Conservation (phyloP, 2,113 vertebrate species). For the Rhineura floridana region DNA sequence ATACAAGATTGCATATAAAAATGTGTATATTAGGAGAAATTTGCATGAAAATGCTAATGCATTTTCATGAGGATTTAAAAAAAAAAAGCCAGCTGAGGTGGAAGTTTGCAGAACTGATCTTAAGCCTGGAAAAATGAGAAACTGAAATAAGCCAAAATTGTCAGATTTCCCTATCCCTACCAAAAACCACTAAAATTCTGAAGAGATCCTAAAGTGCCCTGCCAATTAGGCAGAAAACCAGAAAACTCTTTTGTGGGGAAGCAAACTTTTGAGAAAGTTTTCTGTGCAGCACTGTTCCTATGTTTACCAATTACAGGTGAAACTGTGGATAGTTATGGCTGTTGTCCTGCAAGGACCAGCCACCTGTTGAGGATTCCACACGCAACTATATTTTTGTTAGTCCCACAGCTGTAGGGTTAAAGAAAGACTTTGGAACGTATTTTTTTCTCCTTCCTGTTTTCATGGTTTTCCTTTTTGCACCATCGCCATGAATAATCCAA, state of each 20-base stretch:
- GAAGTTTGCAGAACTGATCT: too few relatives aligned
- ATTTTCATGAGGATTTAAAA: too few relatives aligned
- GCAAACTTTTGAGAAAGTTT: not conserved
- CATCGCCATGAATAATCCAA: not conserved
- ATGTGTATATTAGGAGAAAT: too few relatives aligned
- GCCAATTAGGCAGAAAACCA: too few relatives aligned
- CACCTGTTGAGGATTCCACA: not conserved
- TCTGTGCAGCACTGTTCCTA: not conserved
- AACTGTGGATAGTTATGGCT: not conserved
- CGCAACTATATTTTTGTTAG: not conserved
- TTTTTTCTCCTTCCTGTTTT: not conserved
- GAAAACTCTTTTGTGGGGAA: not conserved
- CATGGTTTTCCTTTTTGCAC: not conserved
- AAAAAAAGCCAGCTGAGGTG: too few relatives aligned
- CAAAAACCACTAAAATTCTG: too few relatives aligned
- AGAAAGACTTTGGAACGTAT: not conserved
- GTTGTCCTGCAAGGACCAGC: not conserved
- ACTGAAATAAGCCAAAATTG: too few relatives aligned
- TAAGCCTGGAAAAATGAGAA: too few relatives aligned
- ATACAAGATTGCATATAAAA: too few relatives aligned
- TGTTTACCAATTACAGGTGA: not conserved
- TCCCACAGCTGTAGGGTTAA: not conserved
- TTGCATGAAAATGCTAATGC: too few relatives aligned
- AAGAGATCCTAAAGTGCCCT: too few relatives aligned
- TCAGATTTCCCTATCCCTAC: too few relatives aligned